Conservation (phyloP, 2,888 invertebrate species). For the Hymenopus coronatus region DNA sequence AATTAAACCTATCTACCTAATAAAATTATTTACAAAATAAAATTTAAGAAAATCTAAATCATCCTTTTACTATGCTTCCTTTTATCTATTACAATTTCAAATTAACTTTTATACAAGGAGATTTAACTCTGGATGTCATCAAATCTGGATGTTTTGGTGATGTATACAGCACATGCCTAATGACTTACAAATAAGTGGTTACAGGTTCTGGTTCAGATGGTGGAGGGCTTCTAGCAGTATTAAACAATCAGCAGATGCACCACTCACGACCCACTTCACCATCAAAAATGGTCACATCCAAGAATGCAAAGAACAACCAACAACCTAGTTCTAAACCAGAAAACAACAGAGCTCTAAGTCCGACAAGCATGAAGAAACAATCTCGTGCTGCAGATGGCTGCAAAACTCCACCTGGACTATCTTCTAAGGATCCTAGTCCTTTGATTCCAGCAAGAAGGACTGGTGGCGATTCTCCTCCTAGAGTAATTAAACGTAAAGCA, state of each 20-base stretch:
- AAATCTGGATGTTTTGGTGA: too few species aligned
- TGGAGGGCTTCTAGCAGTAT: not conserved
- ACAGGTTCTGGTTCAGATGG: not conserved
- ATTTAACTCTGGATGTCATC: too few species aligned
- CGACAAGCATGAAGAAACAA: conserved; percentile 41
- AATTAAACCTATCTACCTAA: too few species aligned
- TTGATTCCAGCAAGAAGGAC: conserved; percentile 46
- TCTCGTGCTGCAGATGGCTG: not conserved
- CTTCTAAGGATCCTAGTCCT: conserved; percentile 38
- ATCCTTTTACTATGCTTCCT: too few species aligned
- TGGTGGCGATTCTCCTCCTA: conserved; percentile 51
- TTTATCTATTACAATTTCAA: too few species aligned
- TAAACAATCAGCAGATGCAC: not conserved
- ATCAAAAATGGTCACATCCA: conserved; percentile 16
- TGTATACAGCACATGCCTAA: too few species aligned
- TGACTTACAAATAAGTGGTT: not conserved
- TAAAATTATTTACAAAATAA: too few species aligned
- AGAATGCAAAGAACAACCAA: not conserved
- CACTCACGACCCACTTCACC: not conserved
- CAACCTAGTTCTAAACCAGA: not conserved
- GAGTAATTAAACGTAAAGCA: conserved; percentile 52
- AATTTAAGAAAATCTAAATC: too few species aligned
- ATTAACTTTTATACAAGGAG: too few species aligned
- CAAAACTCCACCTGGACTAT: not conserved
- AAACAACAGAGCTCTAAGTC: conserved; percentile 38